A percentile compares a stretch with the other conserved stretches of the same genome.
phyloP scores from a whole-genome alignment of 2,797 vertebrate genomes.

The Siniperca scherzeri region DNA sequence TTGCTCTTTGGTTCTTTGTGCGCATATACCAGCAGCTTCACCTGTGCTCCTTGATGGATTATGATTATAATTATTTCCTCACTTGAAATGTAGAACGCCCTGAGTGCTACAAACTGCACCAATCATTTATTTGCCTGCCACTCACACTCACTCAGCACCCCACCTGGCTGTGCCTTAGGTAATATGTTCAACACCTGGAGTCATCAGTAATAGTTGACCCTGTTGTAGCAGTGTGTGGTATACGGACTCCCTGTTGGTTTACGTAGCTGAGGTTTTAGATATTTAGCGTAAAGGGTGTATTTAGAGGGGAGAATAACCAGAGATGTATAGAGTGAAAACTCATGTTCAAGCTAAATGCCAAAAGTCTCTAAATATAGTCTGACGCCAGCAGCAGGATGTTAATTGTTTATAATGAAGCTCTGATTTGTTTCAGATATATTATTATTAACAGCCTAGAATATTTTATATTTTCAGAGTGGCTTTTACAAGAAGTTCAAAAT shows the following conservation, averaged over 20 bases:
- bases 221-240: background rate
- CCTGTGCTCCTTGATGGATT: constrained; percentile 6
- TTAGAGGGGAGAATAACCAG: no score
- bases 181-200: background rate
- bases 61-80: constrained; percentile 3
- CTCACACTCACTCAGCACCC: background rate
- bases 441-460: background rate
- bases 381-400: background rate
- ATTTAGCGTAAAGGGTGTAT: no score
- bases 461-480: background rate
- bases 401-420: no score
- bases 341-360: background rate
- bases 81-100: background rate
- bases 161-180: background rate
- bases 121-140: background rate
- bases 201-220: background rate
- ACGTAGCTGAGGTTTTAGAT: background rate
- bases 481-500: background rate
- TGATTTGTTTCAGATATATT: background rate
- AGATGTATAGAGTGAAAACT: background rate
- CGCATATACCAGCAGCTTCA: background rate
- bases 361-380: background rate
- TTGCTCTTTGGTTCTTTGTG: background rate
- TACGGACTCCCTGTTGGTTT: background rate
- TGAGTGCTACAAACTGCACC: background rate